Percentiles rank a stretch among this genome's conserved stretches.
These are phyloP conservation scores for Odontomachus brunneus DNA, from an alignment of 1,140 invertebrate genomes.

Conservation along the genomic window DNA sequence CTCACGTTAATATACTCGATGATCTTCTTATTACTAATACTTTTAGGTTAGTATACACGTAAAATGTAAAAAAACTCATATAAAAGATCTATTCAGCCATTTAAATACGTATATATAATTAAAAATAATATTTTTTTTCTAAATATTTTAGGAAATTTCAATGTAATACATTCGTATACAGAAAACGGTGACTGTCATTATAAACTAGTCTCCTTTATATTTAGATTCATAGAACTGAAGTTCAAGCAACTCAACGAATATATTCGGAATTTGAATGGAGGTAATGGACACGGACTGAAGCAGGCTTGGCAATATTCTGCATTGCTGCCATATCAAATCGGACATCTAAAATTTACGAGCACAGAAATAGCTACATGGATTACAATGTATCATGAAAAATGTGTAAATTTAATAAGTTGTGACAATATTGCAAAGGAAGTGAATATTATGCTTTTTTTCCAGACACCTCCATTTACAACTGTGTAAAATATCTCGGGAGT, in stretches of 20 bases:
- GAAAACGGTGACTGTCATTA: background rate
- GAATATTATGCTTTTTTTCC: background rate
- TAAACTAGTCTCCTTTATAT: background rate
- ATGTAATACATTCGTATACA: too few species aligned
- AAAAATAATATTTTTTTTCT: too few species aligned
- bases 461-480: conserved; percentile 21
- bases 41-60: too few species aligned
- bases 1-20: background rate
- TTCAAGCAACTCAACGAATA: conserved; percentile 15
- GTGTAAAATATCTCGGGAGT: background rate
- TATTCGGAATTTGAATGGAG: background rate
- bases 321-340: background rate
- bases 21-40: background rate
- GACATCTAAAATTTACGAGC: background rate
- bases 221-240: conserved; percentile 11
- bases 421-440: background rate
- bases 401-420: background rate
- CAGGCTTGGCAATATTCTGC: background rate
- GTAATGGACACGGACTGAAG: background rate
- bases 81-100: too few species aligned
- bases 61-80: too few species aligned
- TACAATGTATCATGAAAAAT: conserved; percentile 1
- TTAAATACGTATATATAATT: too few species aligned
- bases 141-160: too few species aligned
- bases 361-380: background rate